Evolutionary conservation across 2,797 vertebrate genomes (phyloP), one percentile per base, ranked within the genome.

Genomic region (Ispidina picta): DNA sequence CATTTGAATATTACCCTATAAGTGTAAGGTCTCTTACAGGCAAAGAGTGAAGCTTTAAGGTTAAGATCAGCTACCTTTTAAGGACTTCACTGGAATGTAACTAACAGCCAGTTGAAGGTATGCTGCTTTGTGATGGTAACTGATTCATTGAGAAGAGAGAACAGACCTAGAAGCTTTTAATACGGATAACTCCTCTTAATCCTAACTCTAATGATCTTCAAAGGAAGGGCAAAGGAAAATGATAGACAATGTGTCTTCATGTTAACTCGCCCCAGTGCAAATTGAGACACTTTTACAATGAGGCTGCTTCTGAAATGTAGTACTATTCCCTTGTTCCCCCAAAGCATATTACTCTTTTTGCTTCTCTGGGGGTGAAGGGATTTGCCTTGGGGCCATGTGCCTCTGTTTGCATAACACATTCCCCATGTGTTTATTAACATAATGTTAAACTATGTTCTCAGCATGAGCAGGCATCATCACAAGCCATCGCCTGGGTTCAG

Each of bases 381-480:
- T 92, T 90, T 71, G 90, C 76, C 94, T 72, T 31, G 88, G 66
- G 94, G 97, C 88, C 88, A 70, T 60, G 75, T 25, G 75, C 70
- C 83, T 97, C 94, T 97, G 97, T 98, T 97, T 96, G 94, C 96
- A 93, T 95, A 96, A 96, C 95, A 92, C 95, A 63, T 84, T 94
- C 59, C 66, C 76, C 6, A 22, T 94, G 93, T 96, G 93, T 98
- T 98, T 98, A 97, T 98, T 97, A 97, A 97, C 96, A 92, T 95
- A 97, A 92, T 93, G 83, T 96, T 95, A 97, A 97, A 74, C 72
- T 87, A 46, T 90, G 73, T 81, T 96, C 79, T 64, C 93, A 95
- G 96, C 84, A 71, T 94, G 95, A 96, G 81, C 87, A 52, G 59
- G 94, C 92, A 79, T 95, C 91, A 90, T 97, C 96, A 94, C 95